A percentile compares a stretch with the other conserved stretches of the same genome.
Evolutionary conservation across 2,797 vertebrate species (phyloP).

Genomic region (Acridotheres tristis): DNA sequence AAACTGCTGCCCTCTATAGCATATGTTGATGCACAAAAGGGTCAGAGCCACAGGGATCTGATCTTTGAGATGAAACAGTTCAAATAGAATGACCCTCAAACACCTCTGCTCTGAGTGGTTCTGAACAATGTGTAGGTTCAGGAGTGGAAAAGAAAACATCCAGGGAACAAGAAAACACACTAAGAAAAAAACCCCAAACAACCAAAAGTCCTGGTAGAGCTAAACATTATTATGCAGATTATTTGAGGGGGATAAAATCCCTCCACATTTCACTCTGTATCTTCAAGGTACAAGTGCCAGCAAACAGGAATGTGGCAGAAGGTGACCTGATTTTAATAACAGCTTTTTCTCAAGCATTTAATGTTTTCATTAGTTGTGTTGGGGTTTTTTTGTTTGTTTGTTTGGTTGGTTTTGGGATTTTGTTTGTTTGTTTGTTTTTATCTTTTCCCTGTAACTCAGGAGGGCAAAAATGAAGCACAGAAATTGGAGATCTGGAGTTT

Average conservation of each 20-base stretch:
- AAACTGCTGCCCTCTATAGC: neutral
- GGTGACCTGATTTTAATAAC: conserved; percentile 21
- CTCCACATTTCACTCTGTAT: neutral
- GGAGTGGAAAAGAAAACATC: neutral
- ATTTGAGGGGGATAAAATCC: neutral
- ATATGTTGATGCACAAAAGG: neutral
- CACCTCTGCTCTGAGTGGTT: neutral
- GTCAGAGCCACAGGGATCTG: neutral
- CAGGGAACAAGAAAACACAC: neutral
- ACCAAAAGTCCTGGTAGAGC: neutral
- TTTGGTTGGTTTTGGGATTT: neutral
- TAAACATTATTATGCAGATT: neutral
- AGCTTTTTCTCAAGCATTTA: neutral
- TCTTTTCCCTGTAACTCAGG: neutral
- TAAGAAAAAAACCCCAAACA: neutral
- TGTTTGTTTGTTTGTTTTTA: neutral
- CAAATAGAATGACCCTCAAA: neutral
- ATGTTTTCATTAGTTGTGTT: neutral
- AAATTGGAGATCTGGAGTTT: neutral
- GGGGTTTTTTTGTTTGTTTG: accelerated
- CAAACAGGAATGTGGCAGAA: neutral
- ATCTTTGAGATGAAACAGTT: neutral
- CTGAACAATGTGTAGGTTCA: neutral
- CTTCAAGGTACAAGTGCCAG: neutral
- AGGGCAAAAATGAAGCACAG: neutral